A percentile compares a stretch with the other conserved stretches of the same genome.
These are phyloP conservation scores for Ochropleura plecta DNA, from an alignment of 2,888 invertebrate genomes.

Conservation along the genomic window DNA sequence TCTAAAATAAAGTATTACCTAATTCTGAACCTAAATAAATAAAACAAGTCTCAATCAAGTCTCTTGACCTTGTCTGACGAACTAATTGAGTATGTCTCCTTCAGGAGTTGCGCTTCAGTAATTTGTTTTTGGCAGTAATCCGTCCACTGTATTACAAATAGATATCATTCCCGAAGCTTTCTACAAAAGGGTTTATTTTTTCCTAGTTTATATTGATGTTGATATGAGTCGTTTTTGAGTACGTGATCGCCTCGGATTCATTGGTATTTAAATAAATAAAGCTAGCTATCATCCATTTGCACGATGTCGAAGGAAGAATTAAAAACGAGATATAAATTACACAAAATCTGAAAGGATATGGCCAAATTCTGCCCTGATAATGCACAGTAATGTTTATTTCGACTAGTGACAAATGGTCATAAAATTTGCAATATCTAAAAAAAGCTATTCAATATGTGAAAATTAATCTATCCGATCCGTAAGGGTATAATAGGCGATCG, in stretches of 20 bases:
- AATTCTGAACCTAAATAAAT: conserved; percentile 35
- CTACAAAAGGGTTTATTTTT: background rate
- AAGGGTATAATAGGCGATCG: too few species aligned
- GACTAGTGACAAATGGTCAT: background rate
- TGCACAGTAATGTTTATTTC: too few species aligned
- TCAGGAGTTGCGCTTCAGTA: conserved; percentile 45
- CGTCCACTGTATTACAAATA: conserved; percentile 8
- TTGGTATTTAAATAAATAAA: background rate
- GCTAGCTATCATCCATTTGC: background rate
- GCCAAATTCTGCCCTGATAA: too few species aligned
- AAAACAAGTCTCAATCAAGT: conserved; percentile 29
- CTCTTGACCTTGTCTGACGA: conserved; percentile 29
- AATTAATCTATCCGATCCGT: background rate
- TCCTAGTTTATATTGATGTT: background rate
- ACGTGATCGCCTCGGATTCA: background rate
- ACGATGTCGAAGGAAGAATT: background rate
- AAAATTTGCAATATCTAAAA: background rate
- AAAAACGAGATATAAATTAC: background rate
- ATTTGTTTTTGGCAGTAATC: conserved; percentile 33
- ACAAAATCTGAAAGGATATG: background rate
- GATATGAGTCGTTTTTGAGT: background rate
- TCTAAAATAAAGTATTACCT: conserved; percentile 17
- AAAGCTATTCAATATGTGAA: background rate
- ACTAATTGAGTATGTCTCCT: conserved; percentile 52
- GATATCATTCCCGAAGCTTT: conserved; percentile 1